Evolutionary conservation across 2,888 invertebrate genomes (phyloP).

Genomic region (Megalurothrips usitatus): DNA sequence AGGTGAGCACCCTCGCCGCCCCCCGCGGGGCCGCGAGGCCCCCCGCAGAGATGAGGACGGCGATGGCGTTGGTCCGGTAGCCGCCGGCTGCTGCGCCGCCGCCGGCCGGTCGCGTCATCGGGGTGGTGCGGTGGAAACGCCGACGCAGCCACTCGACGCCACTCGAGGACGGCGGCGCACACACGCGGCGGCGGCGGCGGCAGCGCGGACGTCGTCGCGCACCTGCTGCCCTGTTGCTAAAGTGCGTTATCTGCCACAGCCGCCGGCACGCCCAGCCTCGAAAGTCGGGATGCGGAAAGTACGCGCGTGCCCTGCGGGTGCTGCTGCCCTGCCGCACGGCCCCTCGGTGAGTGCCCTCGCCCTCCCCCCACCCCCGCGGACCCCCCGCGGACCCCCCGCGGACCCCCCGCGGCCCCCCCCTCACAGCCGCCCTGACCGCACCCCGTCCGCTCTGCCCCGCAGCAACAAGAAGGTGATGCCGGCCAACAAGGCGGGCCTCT

Average conservation of each 20-base stretch:
- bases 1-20: background rate
- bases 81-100: too few relatives aligned
- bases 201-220: too few relatives aligned
- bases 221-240: background rate
- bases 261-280: background rate
- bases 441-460: slow-evolving; percentile 30
- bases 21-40: background rate
- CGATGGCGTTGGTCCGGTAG: too few relatives aligned
- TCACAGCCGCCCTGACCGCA: background rate
- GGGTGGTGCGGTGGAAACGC: too few relatives aligned
- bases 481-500: slow-evolving; percentile 49
- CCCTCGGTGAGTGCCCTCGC: background rate
- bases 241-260: background rate
- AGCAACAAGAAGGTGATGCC: slow-evolving; percentile 43
- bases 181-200: too few relatives aligned
- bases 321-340: background rate
- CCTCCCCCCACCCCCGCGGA: background rate
- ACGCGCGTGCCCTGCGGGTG: background rate
- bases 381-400: background rate
- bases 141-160: too few relatives aligned
- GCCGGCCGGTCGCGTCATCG: too few relatives aligned
- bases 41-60: background rate
- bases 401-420: background rate
- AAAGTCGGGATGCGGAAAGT: background rate
- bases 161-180: too few relatives aligned